Evolutionary conservation across 2,888 invertebrate species (phyloP).

Genomic region (Eucriotettix oculatus): DNA sequence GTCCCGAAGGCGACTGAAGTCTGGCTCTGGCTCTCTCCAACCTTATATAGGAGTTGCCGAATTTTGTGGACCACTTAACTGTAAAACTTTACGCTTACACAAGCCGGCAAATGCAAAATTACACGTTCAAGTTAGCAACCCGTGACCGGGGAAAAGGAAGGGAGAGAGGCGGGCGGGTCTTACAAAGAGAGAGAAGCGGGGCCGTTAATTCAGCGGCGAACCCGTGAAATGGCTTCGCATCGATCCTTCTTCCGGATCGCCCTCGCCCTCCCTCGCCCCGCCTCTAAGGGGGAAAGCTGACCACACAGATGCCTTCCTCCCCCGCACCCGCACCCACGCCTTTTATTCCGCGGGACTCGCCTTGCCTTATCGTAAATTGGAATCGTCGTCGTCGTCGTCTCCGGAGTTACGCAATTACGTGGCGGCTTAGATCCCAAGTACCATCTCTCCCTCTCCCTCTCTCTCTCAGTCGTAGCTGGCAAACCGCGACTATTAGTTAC

Average conservation of each 20-base stretch:
- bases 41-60: conserved; percentile 39
- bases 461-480: too few relatives aligned
- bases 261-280: too few relatives aligned
- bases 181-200: neutral
- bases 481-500: too few relatives aligned
- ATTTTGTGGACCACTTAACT: conserved; percentile 45
- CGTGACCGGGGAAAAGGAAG: conserved; percentile 23
- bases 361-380: too few relatives aligned
- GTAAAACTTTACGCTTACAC: conserved; percentile 39
- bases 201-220: neutral
- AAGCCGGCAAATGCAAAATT: conserved; percentile 37
- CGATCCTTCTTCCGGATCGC: neutral
- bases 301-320: too few relatives aligned
- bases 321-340: too few relatives aligned
- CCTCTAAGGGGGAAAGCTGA: too few relatives aligned
- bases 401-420: too few relatives aligned
- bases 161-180: conserved; percentile 3
- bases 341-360: too few relatives aligned
- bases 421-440: too few relatives aligned
- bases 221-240: neutral
- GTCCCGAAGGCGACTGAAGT: conserved; percentile 18
- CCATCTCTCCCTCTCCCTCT: too few relatives aligned
- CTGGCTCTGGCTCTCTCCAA: conserved; percentile 21
- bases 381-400: too few relatives aligned
- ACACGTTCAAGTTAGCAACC: conserved; percentile 39